Evolutionary conservation across 2,113 vertebrate species (phyloP), one percentile per base, ranked within the genome.

Genomic region (Lucifuga dentata): DNA sequence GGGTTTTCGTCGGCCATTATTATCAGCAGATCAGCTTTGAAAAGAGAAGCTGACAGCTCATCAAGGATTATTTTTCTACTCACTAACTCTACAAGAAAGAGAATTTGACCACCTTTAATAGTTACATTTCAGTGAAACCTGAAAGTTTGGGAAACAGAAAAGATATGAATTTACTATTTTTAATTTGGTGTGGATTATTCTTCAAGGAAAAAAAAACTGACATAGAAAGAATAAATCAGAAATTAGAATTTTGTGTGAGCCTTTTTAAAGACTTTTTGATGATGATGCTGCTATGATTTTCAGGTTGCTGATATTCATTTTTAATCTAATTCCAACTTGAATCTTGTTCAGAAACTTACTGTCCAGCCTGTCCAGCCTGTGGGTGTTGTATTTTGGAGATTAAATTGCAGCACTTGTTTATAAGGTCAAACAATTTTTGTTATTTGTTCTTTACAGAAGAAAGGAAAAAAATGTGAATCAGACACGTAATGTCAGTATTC

Each of bases 371-470:
- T 73, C 36, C 56, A 32, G 69, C 74, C 75, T 62, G 72, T 58
- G 44, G 60, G 44, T 77, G 76, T 80, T 77, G 71, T 83, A 57
- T 72, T 76, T 81, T 68, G 80, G 49, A 83, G 74, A 58, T 58
- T 83, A 66, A 81, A 76, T 81, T 75, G 83, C 90, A 76, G 90
- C 89, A 92, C 88, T 91, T 92, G 81, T 89, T 85, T 81, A 76
- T 89, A 80, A 88, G 56, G 68, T 80, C 71, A 89, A 86, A 79
- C 63, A 75, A 78, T 88, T 70, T 80, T 81, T 81, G 68, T 49
- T 67, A 67, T 76, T 74, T 85, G 69, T 73, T 86, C 59, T 86
- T 83, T 61, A 64, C 65, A 32, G 68, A 51, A 48, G 52, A 69
- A 38, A 68, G 8, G 59, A 72, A 58, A 63, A 73, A 86, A 92